phyloP scores from a whole-genome alignment of 2,797 vertebrate species.

The Pseudocheirus occidentalis region DNA sequence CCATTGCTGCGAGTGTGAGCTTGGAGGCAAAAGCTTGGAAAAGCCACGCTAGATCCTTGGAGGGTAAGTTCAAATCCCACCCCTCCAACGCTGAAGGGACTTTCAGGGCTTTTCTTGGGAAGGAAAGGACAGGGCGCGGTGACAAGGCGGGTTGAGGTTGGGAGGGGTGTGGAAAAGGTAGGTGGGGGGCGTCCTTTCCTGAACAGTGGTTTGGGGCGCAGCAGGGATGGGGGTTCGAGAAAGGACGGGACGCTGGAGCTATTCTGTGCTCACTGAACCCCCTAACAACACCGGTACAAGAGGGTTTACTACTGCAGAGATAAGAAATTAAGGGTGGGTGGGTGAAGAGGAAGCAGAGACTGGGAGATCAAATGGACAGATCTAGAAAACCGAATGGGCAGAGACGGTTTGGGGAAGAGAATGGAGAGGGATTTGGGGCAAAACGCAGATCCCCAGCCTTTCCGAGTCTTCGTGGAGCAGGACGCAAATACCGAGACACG shows the following conservation, averaged over 20 bases:
- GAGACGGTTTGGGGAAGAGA: not conserved
- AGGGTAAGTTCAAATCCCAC: not conserved
- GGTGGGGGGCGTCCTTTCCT: not conserved
- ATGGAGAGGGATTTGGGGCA: not conserved
- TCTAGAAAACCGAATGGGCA: not conserved
- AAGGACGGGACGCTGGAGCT: not conserved
- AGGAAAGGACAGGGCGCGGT: slow-evolving; percentile 28
- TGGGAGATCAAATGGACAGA: not conserved
- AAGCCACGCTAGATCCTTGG: not conserved
- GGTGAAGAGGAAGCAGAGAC: not conserved
- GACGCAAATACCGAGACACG: slow-evolving; percentile 8
- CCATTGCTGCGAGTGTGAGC: slow-evolving; percentile 67
- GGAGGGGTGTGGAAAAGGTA: not conserved
- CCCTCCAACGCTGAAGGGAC: not conserved
- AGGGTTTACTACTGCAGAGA: not conserved
- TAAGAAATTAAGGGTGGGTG: not conserved
- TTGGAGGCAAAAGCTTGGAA: not conserved
- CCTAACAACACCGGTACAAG: not conserved
- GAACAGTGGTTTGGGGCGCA: not conserved
- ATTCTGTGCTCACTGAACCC: not conserved
- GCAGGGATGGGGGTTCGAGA: not conserved
- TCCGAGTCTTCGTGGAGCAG: not conserved
- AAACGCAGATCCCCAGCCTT: not conserved
- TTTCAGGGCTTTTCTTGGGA: not conserved
- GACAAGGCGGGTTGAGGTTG: slow-evolving; percentile 34